These are phyloP conservation scores for Oreotragus oreotragus DNA, from an alignment of 2,113 vertebrate species.

Conservation along the genomic window DNA sequence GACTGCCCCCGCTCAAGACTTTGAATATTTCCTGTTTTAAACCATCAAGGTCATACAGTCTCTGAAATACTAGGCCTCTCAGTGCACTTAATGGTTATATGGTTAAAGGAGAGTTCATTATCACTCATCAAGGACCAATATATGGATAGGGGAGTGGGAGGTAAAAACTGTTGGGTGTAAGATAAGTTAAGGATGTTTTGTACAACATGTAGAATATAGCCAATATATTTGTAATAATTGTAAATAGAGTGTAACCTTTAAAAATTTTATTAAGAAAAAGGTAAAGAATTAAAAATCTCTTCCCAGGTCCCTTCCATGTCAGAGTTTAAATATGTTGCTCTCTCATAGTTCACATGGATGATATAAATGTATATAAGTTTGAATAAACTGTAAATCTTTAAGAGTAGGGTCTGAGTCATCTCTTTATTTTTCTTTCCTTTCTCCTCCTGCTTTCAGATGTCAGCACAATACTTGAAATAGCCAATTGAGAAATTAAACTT, in stretches of 20 bases:
- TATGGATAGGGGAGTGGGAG: not conserved
- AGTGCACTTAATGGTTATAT: not conserved
- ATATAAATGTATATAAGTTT: not conserved
- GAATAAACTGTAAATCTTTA: not conserved
- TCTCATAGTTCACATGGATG: not conserved
- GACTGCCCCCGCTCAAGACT: not conserved
- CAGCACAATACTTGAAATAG: not conserved
- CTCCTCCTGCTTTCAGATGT: not conserved
- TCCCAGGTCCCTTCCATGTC: not conserved
- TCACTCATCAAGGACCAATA: not conserved
- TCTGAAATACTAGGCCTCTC: not conserved
- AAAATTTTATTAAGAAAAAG: not conserved
- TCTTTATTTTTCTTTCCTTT: not conserved
- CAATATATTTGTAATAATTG: not conserved
- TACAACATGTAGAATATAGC: not conserved
- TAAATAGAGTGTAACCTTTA: not conserved
- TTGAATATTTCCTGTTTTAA: conserved; percentile 21
- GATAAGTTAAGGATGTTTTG: not conserved
- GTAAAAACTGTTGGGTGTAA: not conserved
- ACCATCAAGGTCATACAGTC: not conserved
- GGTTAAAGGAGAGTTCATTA: not conserved
- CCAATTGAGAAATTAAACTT: not conserved
- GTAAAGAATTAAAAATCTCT: not conserved
- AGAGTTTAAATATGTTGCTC: not conserved
- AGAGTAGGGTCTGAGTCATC: not conserved